Base-by-base conservation (phyloP, 1,140 invertebrate species). In the Lanistes nyassanus region DNA sequence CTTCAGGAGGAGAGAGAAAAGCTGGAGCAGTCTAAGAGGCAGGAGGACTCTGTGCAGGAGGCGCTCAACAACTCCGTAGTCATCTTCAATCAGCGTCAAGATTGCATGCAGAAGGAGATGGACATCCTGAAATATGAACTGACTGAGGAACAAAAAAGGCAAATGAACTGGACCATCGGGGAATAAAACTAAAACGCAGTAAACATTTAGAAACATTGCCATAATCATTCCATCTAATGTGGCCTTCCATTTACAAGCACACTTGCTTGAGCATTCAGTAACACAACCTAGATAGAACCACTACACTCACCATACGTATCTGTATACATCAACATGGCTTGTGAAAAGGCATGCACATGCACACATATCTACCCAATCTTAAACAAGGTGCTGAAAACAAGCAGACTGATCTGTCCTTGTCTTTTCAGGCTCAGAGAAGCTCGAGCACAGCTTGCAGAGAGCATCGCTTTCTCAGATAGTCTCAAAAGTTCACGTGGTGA, bases 401-500 rank as follows among this genome's bases (percentile, higher is more conserved):
- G 42, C 2, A 47, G 2, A 47, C 1, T 47, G 42, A 47, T 16
- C 9, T 47, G 19, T 47, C n/a, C n/a, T 68, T 16, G 53, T 37
- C 29, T 37, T 62, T 23, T 37, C 13, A 76, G 74, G 66, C 42
- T 75, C 51, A 73, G 55, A 39, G 77, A 79, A 67, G 55, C 75
- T 36, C 39, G 65, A 29, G 51, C 66, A 47, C 67, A 76, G 31
- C 53, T 76, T 42, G 68, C 58, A 47, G 72, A 79, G 51, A 69
- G 62, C n/a, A 19, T 74, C 26, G 42, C 74, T 1, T 70, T 67
- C 26, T 58, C 51, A 58, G 77, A 79, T 47, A 73, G 75, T 42
- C 42, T 79, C 26, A 79, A 76, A 60, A 72, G 77, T 67, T 75
- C 77, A 56, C 64, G 72, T 53, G 77, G 77, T 79, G 72, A 64